Evolutionary conservation across 1,140 invertebrate genomes (phyloP), one percentile per base, ranked within the genome.

Genomic region (Drosophila funebris): DNA sequence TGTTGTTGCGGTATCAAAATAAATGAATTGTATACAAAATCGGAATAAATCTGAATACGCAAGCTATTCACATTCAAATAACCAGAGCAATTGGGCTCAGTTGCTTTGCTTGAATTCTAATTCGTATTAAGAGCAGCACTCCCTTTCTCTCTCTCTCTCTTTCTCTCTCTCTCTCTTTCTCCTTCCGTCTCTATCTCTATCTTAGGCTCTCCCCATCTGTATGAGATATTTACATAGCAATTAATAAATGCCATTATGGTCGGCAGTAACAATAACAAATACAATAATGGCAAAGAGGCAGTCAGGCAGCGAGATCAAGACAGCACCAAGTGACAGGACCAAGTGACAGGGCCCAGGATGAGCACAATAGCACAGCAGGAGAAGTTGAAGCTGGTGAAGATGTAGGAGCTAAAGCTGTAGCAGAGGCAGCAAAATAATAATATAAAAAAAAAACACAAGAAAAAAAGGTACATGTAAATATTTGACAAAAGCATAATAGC

Each of bases 381-480:
- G 16, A 31, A 57, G 22, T 2, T n/a, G 52, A 8, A 56, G 18
- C 8, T 2, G 31, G 9, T 3, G 7, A 11, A 20, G 13, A 16
- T 5, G 54, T 14, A 18, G 37, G 22, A 44, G 27, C 8, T 29
- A 33, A 27, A 54, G 46, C n/a, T 3, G 48, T 31, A 20, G 16
- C 14, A 16, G 48, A 52, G 14, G 14, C 27, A 27, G 46, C 27
- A 31, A 14, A 52, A 52, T 27, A 29, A 50, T 52, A 52, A 52
- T 31, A 52, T 33, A 14, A 29, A 16, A 4, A 4, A 41, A 14
- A 54, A 4, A 13, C 16, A 54, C 6, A 57, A 27, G 16, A 54
- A 71, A 69, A 69, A 67, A 84, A 69, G 73, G 69, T 73, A 71
- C 82, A 87, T 81, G 81, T 73, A 85, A 84, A 85, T 84, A 81